Evolutionary conservation across 2,888 invertebrate genomes (phyloP), one percentile per base, ranked within the genome.

Genomic region (Poecilus cupreus): DNA sequence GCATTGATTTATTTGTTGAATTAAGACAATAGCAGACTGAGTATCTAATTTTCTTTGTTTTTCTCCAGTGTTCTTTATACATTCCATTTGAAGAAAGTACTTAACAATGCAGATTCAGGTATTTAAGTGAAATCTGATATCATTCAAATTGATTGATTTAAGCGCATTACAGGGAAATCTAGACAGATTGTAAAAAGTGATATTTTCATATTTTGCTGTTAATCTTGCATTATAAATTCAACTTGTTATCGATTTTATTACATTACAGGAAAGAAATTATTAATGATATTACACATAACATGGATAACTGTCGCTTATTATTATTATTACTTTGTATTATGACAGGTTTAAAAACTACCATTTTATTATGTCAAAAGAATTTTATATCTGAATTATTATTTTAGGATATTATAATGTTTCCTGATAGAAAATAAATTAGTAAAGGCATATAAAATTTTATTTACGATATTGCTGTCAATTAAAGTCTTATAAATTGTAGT

Each of bases 71-170:
- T 32, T 26, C 26, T 26, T 20, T 13, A 54, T 76, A 76, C 57
- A 76, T 76, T 77, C 57, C 39, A n/a, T 20, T 57, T 39, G 22
- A 77, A 54, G 77, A 77, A 77, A 77, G 77, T 77, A 54, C 43
- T 60, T 68, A 37, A 37, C 64, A 68, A 37, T 68, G 37, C 64
- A 68, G 37, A 37, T 37, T 18, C 20, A 51, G 16, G 18, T 51
- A 18, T 51, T 18, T 60, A 39, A 60, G 60, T 43, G 77, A 77
- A 60, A 77, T 77, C 77, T 43, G 43, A 77, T 77, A 77, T 16
- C 22, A 37, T 76, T 76, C 32, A 77, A 37, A 77, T 39, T 60
- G 77, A 77, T 77, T 39, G 75, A 46, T 43, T 32, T 37, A 3
- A 32, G 20, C 18, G 37, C 54, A 49, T 49, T 74, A 49, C 46